phyloP scores from a whole-genome alignment of 2,797 vertebrate genomes.

The Acrocephalus scirpaceus region DNA sequence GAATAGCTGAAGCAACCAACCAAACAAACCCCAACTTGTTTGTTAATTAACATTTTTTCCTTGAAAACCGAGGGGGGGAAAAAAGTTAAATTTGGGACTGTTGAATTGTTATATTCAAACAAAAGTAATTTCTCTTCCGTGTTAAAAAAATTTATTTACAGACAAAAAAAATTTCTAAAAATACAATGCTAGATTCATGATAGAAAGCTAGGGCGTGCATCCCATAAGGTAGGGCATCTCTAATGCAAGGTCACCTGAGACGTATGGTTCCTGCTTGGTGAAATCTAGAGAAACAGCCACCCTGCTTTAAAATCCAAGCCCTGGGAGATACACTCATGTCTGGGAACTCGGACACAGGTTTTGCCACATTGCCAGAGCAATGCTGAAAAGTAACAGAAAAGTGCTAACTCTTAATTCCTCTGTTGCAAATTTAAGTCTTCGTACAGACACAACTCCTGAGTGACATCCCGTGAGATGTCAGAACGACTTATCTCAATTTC shows the following conservation, averaged over 20 bases:
- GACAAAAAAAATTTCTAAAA: not conserved
- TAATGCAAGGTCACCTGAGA: not conserved
- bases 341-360: not conserved
- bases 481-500: not conserved
- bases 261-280: rapidly evolving
- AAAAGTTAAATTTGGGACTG: not conserved
- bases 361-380: rapidly evolving
- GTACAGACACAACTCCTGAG: rapidly evolving
- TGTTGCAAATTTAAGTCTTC: not conserved
- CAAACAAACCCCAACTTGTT: constrained; percentile 64
- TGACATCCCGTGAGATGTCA: not conserved
- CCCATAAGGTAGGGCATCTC: not conserved
- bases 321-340: not conserved
- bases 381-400: not conserved
- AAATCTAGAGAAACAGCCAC: not conserved
- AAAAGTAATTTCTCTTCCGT: not conserved
- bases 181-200: not conserved
- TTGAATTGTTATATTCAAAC: not conserved
- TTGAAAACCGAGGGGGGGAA: not conserved
- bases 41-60: constrained; percentile 35
- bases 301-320: not conserved
- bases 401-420: not conserved
- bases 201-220: not conserved
- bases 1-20: constrained; percentile 52
- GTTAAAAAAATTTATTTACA: not conserved